Base-by-base conservation (phyloP, 2,113 vertebrate species). In the Myiagra hebetior region DNA sequence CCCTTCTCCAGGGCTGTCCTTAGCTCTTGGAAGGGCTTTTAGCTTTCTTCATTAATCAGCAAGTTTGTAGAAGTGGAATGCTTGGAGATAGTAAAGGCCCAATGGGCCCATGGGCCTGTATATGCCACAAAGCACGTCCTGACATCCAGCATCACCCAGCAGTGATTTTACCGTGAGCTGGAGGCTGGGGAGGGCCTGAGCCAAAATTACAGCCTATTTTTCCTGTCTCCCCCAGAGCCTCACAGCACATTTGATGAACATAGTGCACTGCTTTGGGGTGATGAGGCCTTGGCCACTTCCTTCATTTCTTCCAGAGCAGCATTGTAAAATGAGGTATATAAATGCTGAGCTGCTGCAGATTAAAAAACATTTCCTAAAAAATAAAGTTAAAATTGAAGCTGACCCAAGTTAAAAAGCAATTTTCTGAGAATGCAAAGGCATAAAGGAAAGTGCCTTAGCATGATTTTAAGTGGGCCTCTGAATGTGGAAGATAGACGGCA, bases 391-490 rank as follows among this genome's bases (percentile, higher is more conserved):
- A 92, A 97, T 93, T 95, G 97, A 97, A 97, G 93, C 82, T 91
- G 97, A 97, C 88, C 95, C 62, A 69, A 94, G 88, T 95, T 91
- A 96, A 97, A 92, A 96, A 98, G 93, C 93, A 97, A 97, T 97
- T 97, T 97, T 91, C 93, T 76, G 87, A 96, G 89, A 90, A 94
- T 94, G 86, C 70, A 47, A 81, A 97, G 96, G 93, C 81, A 85
- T 92, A 94, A 97, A 97, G 70, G 82, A 59, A 97, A 97, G 94
- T 94, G 76, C 87, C 76, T 73, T 78, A 85, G 83, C 84, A 75
- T 77, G 91, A 78, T 96, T 97, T 97, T 97, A 97, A 98, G 91
- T 87, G 89, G 80, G 50, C 41, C 42, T 89, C 63, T 88, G 88
- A 96, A 89, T 16, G 79, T n/a, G 69, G 91, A 62, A 95, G 87